These are phyloP conservation scores for Drosophila rellima DNA, from an alignment of 2,888 invertebrate species.

Conservation along the genomic window DNA sequence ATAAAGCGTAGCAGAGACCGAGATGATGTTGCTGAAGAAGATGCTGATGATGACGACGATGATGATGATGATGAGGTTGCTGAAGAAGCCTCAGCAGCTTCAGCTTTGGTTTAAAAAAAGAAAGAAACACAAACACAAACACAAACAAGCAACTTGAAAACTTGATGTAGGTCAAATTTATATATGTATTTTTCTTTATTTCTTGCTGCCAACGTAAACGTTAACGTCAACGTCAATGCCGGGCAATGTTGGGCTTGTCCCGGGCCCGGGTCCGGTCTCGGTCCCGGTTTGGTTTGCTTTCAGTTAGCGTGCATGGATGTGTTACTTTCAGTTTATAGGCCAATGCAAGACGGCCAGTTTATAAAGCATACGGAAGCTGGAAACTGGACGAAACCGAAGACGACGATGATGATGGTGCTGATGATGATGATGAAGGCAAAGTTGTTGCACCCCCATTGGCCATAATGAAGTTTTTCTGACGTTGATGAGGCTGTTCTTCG, in stretches of 20 bases:
- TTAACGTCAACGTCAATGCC: constrained; percentile 27
- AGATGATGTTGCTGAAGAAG: constrained; percentile 31
- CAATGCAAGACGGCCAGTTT: constrained; percentile 75
- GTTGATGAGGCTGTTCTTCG: constrained; percentile 47
- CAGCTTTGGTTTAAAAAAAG: constrained; percentile 51
- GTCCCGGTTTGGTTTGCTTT: constrained; percentile 9
- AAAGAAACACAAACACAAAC: constrained; percentile 57
- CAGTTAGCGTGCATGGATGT: constrained; percentile 30
- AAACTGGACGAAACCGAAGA: constrained; percentile 55
- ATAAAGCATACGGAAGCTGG: constrained; percentile 77
- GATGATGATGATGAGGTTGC: constrained; percentile 36
- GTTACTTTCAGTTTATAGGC: constrained; percentile 78
- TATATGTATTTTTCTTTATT: constrained; percentile 26
- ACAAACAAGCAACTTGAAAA: constrained; percentile 79
- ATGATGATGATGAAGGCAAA: constrained; percentile 8
- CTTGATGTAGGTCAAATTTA: constrained; percentile 83
- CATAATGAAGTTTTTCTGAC: constrained; percentile 53
- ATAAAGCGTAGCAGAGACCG: constrained; percentile 41
- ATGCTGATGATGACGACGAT: constrained; percentile 25
- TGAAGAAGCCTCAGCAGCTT: constrained; percentile 66
- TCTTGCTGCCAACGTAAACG: constrained; percentile 19
- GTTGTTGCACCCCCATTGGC: constrained; percentile 52
- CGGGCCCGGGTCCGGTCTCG: constrained; percentile 40
- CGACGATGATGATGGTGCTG: not conserved
- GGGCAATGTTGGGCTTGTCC: constrained; percentile 32